Conservation (phyloP, 2,888 invertebrate species). For the Aelia acuminata region DNA sequence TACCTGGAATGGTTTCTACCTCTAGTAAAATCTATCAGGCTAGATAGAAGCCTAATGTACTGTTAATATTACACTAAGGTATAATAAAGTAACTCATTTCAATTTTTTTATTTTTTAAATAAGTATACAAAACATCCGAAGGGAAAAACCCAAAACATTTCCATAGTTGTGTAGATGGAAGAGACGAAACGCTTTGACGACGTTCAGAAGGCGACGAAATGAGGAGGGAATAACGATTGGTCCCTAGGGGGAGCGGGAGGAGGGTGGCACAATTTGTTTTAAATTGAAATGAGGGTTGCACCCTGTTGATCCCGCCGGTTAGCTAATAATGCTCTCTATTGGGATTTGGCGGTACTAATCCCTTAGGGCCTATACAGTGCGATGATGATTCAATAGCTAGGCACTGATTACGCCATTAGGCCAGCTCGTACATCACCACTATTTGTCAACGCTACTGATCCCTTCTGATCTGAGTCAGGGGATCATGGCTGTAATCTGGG, state of each 20-base stretch:
- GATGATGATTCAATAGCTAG: constrained; percentile 16
- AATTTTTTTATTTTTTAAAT: no score
- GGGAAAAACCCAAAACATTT: background rate
- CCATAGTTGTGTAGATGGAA: background rate
- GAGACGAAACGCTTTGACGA: background rate
- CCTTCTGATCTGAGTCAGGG: background rate
- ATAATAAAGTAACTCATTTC: no score
- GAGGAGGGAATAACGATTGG: constrained; percentile 27
- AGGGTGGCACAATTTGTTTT: constrained; percentile 58
- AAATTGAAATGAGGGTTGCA: constrained; percentile 60
- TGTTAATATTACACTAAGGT: no score
- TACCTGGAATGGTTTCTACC: no score
- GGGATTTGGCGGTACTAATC: constrained; percentile 50
- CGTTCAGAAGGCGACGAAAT: constrained; percentile 21
- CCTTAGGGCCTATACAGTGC: constrained; percentile 7
- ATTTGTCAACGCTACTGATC: constrained; percentile 9
- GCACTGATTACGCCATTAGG: constrained; percentile 28
- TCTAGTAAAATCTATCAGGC: no score
- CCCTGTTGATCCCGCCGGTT: constrained; percentile 60
- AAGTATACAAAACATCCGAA: no score
- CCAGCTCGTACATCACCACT: constrained; percentile 8
- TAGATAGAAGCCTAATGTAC: no score
- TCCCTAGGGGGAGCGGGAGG: constrained; percentile 25
- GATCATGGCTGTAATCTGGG: background rate
- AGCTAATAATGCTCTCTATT: constrained; percentile 55